Conservation (phyloP, 1,140 invertebrate species). For the Achroia grisella region DNA sequence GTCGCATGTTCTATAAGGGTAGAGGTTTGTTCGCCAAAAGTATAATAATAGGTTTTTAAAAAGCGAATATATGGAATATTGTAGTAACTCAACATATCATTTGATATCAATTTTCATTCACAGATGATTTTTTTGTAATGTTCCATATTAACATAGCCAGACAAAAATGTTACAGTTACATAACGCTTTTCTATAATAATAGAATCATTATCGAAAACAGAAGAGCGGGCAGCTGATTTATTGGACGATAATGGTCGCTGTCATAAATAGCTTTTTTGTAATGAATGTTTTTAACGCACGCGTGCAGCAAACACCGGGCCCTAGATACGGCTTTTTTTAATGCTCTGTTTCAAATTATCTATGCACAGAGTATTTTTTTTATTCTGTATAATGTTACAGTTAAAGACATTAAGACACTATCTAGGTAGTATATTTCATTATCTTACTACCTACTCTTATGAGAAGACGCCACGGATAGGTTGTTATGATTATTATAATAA, state of each 20-base stretch:
- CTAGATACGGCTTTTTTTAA: conserved; percentile 31
- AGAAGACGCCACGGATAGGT: no score
- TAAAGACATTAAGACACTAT: not conserved
- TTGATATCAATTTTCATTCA: not conserved
- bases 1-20: no score
- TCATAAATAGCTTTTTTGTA: conserved; percentile 70
- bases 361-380: conserved; percentile 28
- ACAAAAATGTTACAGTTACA: conserved; percentile 70
- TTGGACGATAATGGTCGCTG: conserved; percentile 68
- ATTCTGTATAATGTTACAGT: not conserved
- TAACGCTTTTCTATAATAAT: conserved; percentile 73
- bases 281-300: conserved; percentile 45
- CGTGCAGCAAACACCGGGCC: conserved; percentile 38
- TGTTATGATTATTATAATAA: no score
- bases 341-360: conserved; percentile 34
- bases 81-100: no score
- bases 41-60: no score
- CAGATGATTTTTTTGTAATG: no score
- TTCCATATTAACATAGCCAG: conserved; percentile 27
- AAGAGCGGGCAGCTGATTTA: conserved; percentile 72
- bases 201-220: conserved; percentile 73
- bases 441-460: no score
- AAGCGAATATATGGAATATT: no score
- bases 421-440: no score
- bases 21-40: no score